phyloP scores from a whole-genome alignment of 2,888 invertebrate genomes.

The Drosophila cognata region DNA sequence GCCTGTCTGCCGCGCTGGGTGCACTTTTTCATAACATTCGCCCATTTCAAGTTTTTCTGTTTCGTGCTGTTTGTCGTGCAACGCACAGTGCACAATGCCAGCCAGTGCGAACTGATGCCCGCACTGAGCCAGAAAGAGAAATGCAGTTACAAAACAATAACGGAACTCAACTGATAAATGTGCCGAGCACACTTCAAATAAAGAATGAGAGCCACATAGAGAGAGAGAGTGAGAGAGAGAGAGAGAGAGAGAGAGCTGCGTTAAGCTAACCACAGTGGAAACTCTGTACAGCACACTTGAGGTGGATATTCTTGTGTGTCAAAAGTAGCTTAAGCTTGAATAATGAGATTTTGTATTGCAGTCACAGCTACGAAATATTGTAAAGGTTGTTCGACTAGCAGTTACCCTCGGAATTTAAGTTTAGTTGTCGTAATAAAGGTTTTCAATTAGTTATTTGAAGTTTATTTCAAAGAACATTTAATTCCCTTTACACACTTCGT shows the following conservation, averaged over 20 bases:
- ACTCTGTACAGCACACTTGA: background rate
- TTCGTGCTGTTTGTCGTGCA: background rate
- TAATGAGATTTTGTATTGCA: background rate
- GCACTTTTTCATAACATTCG: constrained; percentile 21
- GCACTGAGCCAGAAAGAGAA: constrained; percentile 2
- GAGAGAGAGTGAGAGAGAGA: background rate
- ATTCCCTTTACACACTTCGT: background rate
- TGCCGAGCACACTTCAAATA: constrained; percentile 9
- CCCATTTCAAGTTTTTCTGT: constrained; percentile 27
- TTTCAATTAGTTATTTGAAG: background rate
- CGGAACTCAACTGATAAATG: constrained; percentile 40
- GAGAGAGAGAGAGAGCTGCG: background rate
- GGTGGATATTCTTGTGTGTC: background rate
- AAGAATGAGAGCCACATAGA: background rate
- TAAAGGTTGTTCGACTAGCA: background rate
- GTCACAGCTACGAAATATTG: background rate
- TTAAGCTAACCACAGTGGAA: constrained; percentile 18
- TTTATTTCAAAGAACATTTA: background rate
- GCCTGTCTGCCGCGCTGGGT: constrained; percentile 2
- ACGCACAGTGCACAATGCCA: constrained; percentile 9
- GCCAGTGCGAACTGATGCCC: background rate
- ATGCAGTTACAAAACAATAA: constrained; percentile 28
- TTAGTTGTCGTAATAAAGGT: background rate
- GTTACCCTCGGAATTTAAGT: background rate
- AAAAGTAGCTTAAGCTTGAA: constrained; percentile 2